Evolutionary conservation across 2,113 vertebrate genomes (phyloP).

Genomic region (Alectura lathami): DNA sequence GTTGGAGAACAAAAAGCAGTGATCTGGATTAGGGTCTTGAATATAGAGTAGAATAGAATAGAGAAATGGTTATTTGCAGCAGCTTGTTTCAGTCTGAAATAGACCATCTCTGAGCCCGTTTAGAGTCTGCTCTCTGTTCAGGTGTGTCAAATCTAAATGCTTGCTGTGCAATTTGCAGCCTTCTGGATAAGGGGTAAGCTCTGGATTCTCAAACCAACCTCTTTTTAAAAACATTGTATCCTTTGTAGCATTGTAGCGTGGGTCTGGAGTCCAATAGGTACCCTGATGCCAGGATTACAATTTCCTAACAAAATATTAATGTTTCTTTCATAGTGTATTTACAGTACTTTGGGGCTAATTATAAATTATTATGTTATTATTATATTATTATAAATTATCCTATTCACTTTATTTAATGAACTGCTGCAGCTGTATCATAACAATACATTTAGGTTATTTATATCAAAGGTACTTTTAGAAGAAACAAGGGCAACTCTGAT

Average conservation of each 20-base stretch:
- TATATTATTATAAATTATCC: background rate
- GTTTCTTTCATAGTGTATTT: background rate
- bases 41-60: accelerated
- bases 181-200: background rate
- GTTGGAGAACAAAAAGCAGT: background rate
- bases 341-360: background rate
- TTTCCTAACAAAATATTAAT: background rate
- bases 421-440: background rate
- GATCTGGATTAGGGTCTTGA: background rate
- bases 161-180: background rate
- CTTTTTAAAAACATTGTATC: background rate
- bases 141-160: background rate
- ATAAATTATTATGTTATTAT: no score
- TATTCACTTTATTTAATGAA: background rate
- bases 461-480: background rate
- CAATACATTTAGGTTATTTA: background rate
- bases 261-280: background rate
- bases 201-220: background rate
- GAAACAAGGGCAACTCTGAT: background rate
- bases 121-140: background rate
- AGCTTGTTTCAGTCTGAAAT: accelerated
- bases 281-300: background rate
- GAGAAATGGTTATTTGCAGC: background rate
- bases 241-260: background rate
- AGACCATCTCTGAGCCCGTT: background rate